A percentile compares a stretch with the other conserved stretches of the same genome.
Evolutionary conservation across 1,140 invertebrate genomes (phyloP).

Genomic region (Gonioctena quinquepunctata): DNA sequence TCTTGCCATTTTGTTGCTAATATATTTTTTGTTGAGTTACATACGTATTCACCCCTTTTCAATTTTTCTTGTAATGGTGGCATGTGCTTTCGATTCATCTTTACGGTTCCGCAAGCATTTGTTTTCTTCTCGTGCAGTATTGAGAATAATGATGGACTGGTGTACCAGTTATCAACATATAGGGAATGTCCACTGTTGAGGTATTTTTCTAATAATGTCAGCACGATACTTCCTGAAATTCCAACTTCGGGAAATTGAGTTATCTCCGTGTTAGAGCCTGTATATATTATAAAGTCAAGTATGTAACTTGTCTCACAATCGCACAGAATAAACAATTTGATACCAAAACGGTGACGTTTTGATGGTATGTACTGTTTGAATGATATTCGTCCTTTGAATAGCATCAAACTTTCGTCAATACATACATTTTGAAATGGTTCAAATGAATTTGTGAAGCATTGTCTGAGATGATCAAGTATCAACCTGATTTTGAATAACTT

Average conservation of each 20-base stretch:
- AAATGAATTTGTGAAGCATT: no score
- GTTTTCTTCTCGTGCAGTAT: slow-evolving; percentile 10
- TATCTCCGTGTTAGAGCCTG: slow-evolving; percentile 33
- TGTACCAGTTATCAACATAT: slow-evolving; percentile 11
- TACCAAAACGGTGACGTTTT: slow-evolving; percentile 49
- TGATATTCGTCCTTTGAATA: slow-evolving; percentile 48
- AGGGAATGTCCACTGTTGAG: slow-evolving; percentile 36
- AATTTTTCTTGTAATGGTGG: slow-evolving; percentile 2
- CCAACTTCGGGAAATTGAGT: slow-evolving; percentile 29
- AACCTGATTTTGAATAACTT: no score
- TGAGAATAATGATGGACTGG: slow-evolving; percentile 3
- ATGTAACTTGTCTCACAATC: slow-evolving; percentile 47
- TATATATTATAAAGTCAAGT: slow-evolving; percentile 50
- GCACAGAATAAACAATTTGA: slow-evolving; percentile 49
- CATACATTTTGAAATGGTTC: slow-evolving; percentile 25
- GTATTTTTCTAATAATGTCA: slow-evolving; percentile 40
- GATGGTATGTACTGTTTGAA: slow-evolving; percentile 51
- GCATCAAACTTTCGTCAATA: slow-evolving; percentile 40
- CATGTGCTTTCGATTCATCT: not conserved
- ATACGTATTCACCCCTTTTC: slow-evolving; percentile 34
- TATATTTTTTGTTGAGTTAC: slow-evolving; percentile 31
- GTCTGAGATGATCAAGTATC: no score
- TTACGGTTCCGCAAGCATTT: slow-evolving; percentile 16
- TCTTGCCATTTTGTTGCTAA: slow-evolving; percentile 44
- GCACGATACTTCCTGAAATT: slow-evolving; percentile 40